Conservation (phyloP, 2,888 invertebrate species). For the Syrista parreyssii region DNA sequence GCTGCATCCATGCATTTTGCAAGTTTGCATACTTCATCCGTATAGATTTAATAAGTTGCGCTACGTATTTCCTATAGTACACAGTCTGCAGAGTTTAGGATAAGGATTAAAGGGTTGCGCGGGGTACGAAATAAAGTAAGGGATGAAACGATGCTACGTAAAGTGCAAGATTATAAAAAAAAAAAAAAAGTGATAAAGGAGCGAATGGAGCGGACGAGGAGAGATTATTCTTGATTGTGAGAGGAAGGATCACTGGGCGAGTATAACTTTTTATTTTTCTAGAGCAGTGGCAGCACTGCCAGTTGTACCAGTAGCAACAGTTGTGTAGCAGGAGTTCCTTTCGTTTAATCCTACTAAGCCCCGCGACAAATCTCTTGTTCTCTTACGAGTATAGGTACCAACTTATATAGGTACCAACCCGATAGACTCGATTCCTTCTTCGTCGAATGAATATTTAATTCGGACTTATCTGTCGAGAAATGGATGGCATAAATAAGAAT, state of each 20-base stretch:
- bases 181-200: conserved; percentile 10
- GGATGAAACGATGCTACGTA: background rate
- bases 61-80: background rate
- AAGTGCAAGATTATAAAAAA: background rate
- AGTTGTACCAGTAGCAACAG: background rate
- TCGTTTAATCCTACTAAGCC: conserved; percentile 39
- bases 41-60: background rate
- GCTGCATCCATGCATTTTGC: background rate
- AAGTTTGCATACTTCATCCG: background rate
- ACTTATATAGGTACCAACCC: background rate
- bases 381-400: background rate
- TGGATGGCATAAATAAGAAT: conserved; percentile 50
- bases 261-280: background rate
- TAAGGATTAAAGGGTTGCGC: background rate
- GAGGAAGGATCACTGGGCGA: background rate
- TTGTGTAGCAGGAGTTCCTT: conserved; percentile 22
- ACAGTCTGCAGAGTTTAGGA: background rate
- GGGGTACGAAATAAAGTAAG: background rate
- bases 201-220: conserved; percentile 10
- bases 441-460: conserved; percentile 53
- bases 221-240: conserved; percentile 6
- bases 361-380: conserved; percentile 34
- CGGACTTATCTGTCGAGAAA: conserved; percentile 40
- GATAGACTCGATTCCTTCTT: conserved; percentile 20
- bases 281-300: background rate